These are phyloP conservation scores for Julus scanicus DNA, from an alignment of 2,888 invertebrate genomes.

Conservation along the genomic window DNA sequence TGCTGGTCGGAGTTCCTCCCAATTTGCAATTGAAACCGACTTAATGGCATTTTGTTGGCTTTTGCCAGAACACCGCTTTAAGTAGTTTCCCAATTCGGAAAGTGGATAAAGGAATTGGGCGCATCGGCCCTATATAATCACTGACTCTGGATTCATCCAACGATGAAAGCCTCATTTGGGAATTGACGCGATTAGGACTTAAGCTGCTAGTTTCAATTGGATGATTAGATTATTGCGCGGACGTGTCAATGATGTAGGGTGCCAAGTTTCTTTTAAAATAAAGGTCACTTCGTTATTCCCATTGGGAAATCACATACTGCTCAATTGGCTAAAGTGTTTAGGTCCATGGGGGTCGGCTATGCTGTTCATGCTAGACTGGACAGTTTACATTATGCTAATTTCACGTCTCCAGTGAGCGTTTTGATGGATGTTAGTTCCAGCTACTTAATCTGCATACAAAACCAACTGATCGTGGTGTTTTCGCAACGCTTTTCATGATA, in stretches of 20 bases:
- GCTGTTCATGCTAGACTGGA: background rate
- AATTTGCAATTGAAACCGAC: conserved; percentile 19
- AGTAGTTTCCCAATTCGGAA: background rate
- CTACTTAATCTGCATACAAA: background rate
- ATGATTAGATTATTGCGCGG: background rate
- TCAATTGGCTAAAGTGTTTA: background rate
- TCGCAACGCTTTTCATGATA: background rate
- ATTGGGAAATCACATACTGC: background rate
- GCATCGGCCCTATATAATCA: background rate
- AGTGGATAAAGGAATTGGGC: conserved; percentile 11
- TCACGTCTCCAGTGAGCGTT: background rate
- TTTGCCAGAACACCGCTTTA: background rate
- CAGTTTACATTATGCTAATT: background rate
- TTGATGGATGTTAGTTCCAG: background rate
- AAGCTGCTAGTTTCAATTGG: conserved; percentile 19
- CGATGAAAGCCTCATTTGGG: conserved; percentile 19
- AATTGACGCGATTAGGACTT: conserved; percentile 11
- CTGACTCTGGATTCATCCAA: background rate
- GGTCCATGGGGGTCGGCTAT: background rate
- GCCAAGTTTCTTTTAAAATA: background rate
- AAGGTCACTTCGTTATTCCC: background rate
- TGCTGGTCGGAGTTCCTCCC: conserved; percentile 2
- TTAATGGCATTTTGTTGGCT: conserved; percentile 19
- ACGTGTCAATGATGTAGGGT: background rate
- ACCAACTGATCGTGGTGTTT: background rate